Conservation (phyloP, 2,113 vertebrate genomes). For the Tachysurus fulvidraco region DNA sequence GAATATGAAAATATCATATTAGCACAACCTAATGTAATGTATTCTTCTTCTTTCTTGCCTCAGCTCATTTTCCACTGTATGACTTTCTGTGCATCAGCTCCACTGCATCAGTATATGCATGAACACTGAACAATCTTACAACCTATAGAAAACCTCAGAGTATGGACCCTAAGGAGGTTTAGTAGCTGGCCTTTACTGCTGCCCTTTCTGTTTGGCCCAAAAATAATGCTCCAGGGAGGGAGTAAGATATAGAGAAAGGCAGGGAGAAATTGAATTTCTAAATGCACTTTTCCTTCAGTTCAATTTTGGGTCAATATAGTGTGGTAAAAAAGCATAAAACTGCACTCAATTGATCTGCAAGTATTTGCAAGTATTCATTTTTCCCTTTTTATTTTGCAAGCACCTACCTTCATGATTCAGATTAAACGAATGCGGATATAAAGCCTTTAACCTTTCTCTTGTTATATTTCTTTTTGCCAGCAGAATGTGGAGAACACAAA, state of each 20-base stretch:
- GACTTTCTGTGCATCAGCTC: constrained; percentile 1
- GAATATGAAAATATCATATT: background rate
- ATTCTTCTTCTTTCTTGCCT: constrained; percentile 14
- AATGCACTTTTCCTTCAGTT: constrained; percentile 38
- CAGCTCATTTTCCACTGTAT: constrained; percentile 26
- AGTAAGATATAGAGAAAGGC: constrained; percentile 15
- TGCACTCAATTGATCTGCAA: constrained; percentile 32
- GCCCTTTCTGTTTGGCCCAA: constrained; percentile 6
- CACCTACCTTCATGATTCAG: background rate
- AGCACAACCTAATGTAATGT: constrained; percentile 16
- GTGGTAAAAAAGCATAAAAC: constrained; percentile 31
- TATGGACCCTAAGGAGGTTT: constrained; percentile 20
- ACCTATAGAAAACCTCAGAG: constrained; percentile 19
- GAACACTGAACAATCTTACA: constrained; percentile 24
- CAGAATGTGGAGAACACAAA: constrained; percentile 7
- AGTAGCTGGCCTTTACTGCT: constrained; percentile 25
- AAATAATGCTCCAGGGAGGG: background rate
- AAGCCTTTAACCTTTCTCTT: constrained; percentile 10
- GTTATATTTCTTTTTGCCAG: background rate
- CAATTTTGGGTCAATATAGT: constrained; percentile 41
- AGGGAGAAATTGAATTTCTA: constrained; percentile 46
- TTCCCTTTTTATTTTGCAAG: background rate
- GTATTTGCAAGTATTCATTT: background rate
- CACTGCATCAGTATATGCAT: background rate
- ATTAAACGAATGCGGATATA: background rate